These are phyloP conservation scores for Pocota personata DNA, from an alignment of 2,888 invertebrate genomes.

Conservation along the genomic window DNA sequence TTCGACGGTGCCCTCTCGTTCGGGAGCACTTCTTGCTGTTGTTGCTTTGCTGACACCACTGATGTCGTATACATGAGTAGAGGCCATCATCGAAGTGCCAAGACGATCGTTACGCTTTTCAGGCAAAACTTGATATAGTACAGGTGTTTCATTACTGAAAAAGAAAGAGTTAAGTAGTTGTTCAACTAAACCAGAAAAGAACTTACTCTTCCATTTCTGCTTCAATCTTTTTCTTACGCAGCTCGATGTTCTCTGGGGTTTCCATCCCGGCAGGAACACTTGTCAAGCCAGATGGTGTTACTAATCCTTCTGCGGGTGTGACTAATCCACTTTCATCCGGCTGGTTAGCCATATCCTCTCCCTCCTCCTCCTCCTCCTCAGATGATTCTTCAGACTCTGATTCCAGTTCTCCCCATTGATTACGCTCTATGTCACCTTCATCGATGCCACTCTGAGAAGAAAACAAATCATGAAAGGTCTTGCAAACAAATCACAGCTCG, in stretches of 20 bases:
- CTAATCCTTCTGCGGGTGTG: constrained; percentile 96
- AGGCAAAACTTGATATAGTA: constrained; percentile 96
- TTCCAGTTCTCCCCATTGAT: constrained; percentile 98
- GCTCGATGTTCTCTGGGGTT: constrained; percentile 99
- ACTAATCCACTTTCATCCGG: constrained; percentile 92
- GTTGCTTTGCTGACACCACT: constrained; percentile 85
- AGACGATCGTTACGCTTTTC: constrained; percentile 96
- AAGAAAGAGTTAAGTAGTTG: constrained; percentile 12
- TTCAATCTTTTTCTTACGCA: constrained; percentile 98
- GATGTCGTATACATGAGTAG: constrained; percentile 98
- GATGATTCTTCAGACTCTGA: constrained; percentile 89
- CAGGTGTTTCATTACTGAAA: constrained; percentile 94
- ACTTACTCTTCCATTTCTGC: constrained; percentile 96
- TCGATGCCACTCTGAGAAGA: constrained; percentile 85
- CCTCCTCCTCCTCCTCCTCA: constrained; percentile 87
- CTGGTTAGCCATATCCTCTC: constrained; percentile 84
- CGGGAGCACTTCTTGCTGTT: constrained; percentile 80
- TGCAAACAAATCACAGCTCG: not conserved
- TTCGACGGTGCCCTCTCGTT: constrained; percentile 91
- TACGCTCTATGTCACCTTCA: constrained; percentile 95
- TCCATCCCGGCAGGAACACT: constrained; percentile 97
- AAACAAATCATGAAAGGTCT: constrained; percentile 14
- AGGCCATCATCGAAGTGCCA: constrained; percentile 98
- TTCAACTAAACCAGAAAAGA: not conserved
- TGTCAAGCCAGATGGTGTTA: constrained; percentile 97